Evolutionary conservation across 1,140 invertebrate species (phyloP).

Genomic region (Kradibia gibbosae): DNA sequence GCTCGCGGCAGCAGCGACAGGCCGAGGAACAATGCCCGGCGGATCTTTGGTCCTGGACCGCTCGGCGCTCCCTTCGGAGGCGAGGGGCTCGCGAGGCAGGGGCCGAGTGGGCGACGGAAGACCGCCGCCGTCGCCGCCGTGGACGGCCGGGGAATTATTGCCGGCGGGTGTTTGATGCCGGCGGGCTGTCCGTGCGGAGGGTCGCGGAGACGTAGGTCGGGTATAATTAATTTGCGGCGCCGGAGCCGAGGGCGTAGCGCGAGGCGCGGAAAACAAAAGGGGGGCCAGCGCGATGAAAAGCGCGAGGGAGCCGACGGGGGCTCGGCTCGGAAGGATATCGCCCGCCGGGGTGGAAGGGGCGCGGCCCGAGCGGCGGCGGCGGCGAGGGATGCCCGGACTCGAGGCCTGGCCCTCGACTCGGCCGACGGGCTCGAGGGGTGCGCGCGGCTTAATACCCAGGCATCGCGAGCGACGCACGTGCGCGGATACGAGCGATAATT

Average conservation of each 20-base stretch:
- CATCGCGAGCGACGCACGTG: not conserved
- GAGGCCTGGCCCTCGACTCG: conserved; percentile 1
- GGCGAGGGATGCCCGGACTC: not conserved
- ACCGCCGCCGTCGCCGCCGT: too few relatives aligned
- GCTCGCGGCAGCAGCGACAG: too few relatives aligned
- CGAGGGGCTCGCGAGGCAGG: too few relatives aligned
- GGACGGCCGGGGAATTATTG: too few relatives aligned
- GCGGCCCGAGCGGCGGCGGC: not conserved
- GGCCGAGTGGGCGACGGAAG: too few relatives aligned
- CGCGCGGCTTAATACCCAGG: not conserved
- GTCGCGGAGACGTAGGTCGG: not conserved
- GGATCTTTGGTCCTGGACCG: too few relatives aligned
- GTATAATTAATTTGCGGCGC: conserved; percentile 15
- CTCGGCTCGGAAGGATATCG: not conserved
- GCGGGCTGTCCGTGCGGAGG: too few relatives aligned
- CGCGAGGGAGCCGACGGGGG: not conserved
- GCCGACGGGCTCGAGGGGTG: not conserved
- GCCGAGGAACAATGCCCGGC: too few relatives aligned
- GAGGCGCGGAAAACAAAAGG: not conserved
- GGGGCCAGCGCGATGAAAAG: not conserved
- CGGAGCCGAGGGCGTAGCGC: not conserved
- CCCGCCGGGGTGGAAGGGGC: not conserved
- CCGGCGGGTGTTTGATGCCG: too few relatives aligned
- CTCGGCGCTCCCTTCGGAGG: too few relatives aligned
- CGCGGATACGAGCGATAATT: conserved; percentile 27